phyloP scores from a whole-genome alignment of 1,140 invertebrate genomes.

The Melitaea cinxia region DNA sequence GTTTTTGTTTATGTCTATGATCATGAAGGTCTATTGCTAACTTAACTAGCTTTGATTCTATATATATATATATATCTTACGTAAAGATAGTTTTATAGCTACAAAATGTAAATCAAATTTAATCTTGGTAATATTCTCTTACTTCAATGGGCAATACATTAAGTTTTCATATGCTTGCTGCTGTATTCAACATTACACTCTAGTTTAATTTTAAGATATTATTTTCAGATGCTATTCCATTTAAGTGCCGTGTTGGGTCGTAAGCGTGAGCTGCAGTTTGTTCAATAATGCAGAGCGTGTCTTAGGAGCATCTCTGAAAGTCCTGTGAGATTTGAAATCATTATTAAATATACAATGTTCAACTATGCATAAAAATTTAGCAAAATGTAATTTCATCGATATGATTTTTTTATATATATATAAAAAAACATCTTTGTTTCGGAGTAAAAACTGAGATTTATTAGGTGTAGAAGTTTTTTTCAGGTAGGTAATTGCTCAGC shows the following conservation, averaged over 20 bases:
- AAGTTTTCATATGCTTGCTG: background rate
- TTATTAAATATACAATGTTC: conserved; percentile 3
- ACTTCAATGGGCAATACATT: background rate
- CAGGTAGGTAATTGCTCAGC: too few relatives aligned
- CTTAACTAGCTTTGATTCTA: too few relatives aligned
- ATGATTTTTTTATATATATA: too few relatives aligned
- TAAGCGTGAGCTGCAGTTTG: conserved; percentile 7
- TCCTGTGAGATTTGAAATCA: conserved; percentile 7
- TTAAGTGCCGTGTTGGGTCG: conserved; percentile 8
- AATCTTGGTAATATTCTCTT: background rate
- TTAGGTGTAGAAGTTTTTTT: too few relatives aligned
- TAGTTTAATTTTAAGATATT: conserved; percentile 3
- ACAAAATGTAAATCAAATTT: background rate
- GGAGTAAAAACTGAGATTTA: too few relatives aligned
- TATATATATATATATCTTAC: too few relatives aligned
- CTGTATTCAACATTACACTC: background rate
- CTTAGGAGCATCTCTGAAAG: background rate
- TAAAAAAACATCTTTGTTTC: too few relatives aligned
- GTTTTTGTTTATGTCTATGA: too few relatives aligned
- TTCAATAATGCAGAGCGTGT: conserved; percentile 6
- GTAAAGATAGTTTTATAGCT: too few relatives aligned
- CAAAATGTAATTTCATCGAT: background rate
- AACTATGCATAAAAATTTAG: background rate
- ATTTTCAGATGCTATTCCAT: conserved; percentile 9
- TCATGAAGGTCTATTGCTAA: too few relatives aligned